Conservation (phyloP, 2,888 invertebrate genomes). For the Cephus pygmeus region DNA sequence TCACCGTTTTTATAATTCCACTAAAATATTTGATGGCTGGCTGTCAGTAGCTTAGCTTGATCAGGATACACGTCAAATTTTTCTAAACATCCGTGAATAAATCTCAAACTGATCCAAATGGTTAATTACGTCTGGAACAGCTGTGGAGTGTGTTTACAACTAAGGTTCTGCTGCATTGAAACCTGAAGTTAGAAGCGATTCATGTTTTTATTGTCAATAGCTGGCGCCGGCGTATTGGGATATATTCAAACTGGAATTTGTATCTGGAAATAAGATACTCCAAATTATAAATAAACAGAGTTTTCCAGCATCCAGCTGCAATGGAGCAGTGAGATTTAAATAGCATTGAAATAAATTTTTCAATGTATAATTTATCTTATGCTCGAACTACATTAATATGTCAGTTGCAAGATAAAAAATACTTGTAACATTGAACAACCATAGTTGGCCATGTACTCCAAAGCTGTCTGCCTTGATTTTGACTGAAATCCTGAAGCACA, state of each 20-base stretch:
- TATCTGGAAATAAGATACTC: neutral
- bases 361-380: neutral
- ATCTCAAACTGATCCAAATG: neutral
- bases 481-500: neutral
- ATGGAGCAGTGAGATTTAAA: neutral
- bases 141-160: conserved; percentile 18
- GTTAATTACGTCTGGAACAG: conserved; percentile 19
- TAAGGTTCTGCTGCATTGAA: neutral
- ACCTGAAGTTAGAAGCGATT: neutral
- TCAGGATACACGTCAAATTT: neutral
- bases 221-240: neutral
- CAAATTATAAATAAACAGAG: neutral
- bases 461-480: neutral
- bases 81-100: neutral
- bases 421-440: neutral
- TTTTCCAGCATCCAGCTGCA: neutral
- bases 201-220: neutral
- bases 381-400: neutral
- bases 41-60: neutral
- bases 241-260: neutral
- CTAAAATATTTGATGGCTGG: neutral
- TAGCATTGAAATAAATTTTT: neutral
- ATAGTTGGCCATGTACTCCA: neutral
- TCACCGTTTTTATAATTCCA: neutral
- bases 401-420: neutral